A percentile compares a stretch with the other conserved stretches of the same genome.
These are phyloP conservation scores for Laodelphax striatellus DNA, from an alignment of 1,140 invertebrate species.

Conservation along the genomic window DNA sequence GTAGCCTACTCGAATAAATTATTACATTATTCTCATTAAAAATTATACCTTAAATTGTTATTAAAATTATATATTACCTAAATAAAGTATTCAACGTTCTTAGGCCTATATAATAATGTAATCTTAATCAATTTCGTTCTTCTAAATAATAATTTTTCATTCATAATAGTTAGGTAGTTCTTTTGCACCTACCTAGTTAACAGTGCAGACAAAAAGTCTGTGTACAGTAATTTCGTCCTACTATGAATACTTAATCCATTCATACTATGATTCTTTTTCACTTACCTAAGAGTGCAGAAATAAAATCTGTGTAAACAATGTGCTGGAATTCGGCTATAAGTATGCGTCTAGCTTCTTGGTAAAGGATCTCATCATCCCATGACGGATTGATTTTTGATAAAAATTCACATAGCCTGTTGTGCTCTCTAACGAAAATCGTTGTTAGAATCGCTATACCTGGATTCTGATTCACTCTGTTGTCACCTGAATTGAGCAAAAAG, in stretches of 20 bases:
- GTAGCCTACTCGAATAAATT: too few species aligned
- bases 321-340: conserved; percentile 43
- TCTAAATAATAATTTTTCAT: too few species aligned
- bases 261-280: not conserved
- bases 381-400: conserved; percentile 46
- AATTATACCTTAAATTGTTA: too few species aligned
- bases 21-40: too few species aligned
- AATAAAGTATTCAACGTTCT: too few species aligned
- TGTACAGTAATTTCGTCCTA: too few species aligned
- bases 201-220: too few species aligned
- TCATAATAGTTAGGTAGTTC: too few species aligned
- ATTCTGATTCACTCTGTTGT: conserved; percentile 51
- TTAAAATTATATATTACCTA: too few species aligned
- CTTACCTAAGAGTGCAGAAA: conserved; percentile 42
- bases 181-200: too few species aligned
- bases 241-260: not conserved
- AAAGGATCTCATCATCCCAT: conserved; percentile 49
- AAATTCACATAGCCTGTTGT: conserved; percentile 48
- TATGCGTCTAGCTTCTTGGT: conserved; percentile 52
- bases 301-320: conserved; percentile 47
- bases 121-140: too few species aligned
- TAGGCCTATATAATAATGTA: too few species aligned
- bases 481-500: conserved; percentile 34
- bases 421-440: conserved; percentile 49
- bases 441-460: conserved; percentile 42